phyloP scores from a whole-genome alignment of 1,140 invertebrate genomes.

The Drosophila arizonae region DNA sequence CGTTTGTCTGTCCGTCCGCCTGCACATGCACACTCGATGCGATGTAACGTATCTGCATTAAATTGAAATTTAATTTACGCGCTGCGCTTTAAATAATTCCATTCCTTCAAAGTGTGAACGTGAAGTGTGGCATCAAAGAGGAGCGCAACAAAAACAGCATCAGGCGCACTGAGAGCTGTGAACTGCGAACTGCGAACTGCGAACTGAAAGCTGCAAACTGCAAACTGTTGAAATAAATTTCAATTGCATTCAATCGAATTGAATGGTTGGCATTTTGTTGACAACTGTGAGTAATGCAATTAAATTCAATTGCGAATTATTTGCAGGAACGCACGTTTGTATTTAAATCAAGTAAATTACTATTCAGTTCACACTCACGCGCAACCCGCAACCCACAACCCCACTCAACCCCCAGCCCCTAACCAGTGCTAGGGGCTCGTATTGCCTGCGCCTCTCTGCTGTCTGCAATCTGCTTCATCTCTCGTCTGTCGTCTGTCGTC shows the following conservation, averaged over 20 bases:
- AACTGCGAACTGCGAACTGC: too few relatives aligned
- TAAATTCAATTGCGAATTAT: slow-evolving; percentile 80
- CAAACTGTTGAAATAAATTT: slow-evolving; percentile 68
- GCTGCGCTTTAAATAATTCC: slow-evolving; percentile 52
- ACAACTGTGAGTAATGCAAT: slow-evolving; percentile 79
- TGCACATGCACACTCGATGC: too few relatives aligned
- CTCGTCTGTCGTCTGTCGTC: neutral
- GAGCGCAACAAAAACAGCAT: neutral
- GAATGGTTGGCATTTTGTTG: slow-evolving; percentile 77
- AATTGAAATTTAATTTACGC: slow-evolving; percentile 61
- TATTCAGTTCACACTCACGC: slow-evolving; percentile 58
- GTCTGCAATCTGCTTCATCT: neutral
- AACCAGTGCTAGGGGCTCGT: too few relatives aligned
- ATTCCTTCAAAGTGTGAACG: slow-evolving; percentile 53
- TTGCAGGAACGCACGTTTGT: slow-evolving; percentile 50
- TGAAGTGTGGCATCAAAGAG: slow-evolving; percentile 67
- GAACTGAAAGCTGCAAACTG: too few relatives aligned
- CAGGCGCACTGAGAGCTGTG: too few relatives aligned
- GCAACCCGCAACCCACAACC: slow-evolving; percentile 13
- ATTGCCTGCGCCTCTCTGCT: neutral
- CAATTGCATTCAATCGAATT: slow-evolving; percentile 77
- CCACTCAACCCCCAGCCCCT: too few relatives aligned
- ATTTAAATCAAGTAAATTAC: slow-evolving; percentile 69
- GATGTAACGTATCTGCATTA: slow-evolving; percentile 3
- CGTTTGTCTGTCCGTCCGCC: neutral